Conservation (phyloP, 2,113 vertebrate species). For the Synchiropus splendidus region DNA sequence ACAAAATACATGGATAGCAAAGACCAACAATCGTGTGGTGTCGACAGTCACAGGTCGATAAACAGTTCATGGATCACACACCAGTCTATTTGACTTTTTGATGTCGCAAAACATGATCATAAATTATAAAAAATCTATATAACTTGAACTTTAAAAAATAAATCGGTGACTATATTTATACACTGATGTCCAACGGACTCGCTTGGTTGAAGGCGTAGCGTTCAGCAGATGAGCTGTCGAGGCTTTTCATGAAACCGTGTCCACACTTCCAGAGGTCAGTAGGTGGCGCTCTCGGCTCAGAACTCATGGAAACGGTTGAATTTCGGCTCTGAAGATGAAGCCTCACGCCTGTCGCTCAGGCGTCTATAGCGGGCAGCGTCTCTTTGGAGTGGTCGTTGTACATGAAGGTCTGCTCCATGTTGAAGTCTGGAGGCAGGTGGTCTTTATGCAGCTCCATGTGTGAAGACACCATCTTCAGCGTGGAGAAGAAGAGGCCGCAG, state of each 20-base stretch:
- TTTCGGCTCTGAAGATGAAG: too few species aligned
- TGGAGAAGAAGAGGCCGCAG: slow-evolving; percentile 92
- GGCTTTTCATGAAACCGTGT: slow-evolving; percentile 13
- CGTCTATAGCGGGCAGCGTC: slow-evolving; percentile 71
- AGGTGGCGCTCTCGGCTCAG: too few species aligned
- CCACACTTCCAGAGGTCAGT: not conserved
- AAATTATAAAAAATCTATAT: too few species aligned
- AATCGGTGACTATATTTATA: not conserved
- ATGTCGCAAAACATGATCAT: too few species aligned
- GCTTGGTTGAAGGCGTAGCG: not conserved
- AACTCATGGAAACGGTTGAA: too few species aligned
- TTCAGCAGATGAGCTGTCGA: not conserved
- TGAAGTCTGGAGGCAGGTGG: slow-evolving; percentile 86
- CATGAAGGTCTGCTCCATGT: slow-evolving; percentile 98
- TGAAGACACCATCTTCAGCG: slow-evolving; percentile 92
- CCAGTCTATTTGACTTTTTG: too few species aligned
- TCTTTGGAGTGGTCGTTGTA: slow-evolving; percentile 98
- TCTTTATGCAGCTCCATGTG: slow-evolving; percentile 92
- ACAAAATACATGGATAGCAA: slow-evolving; percentile 13
- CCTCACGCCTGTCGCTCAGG: too few species aligned
- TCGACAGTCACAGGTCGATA: too few species aligned
- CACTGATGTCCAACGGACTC: not conserved
- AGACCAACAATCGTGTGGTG: too few species aligned
- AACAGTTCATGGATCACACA: too few species aligned
- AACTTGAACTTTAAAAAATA: too few species aligned